Evolutionary conservation across 1,140 invertebrate genomes (phyloP).

Genomic region (Drosophila kepulauana): DNA sequence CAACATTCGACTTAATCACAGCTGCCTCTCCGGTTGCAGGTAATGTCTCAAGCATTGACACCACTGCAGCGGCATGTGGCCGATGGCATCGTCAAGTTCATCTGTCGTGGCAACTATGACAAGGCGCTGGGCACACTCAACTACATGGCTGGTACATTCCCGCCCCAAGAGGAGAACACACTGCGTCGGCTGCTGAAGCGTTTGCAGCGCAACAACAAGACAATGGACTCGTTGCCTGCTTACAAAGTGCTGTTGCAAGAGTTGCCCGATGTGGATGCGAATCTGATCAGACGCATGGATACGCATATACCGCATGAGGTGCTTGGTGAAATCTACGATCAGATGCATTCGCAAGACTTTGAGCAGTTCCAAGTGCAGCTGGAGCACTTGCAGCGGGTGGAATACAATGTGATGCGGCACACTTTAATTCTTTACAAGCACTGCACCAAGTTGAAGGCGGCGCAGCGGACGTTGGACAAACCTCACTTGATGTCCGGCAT

Average conservation of each 20-base stretch:
- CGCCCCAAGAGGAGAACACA: constrained; percentile 9
- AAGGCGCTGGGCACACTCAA: constrained; percentile 16
- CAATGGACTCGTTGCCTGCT: constrained; percentile 10
- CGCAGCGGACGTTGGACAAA: constrained; percentile 16
- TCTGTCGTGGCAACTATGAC: constrained; percentile 41
- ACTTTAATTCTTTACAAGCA: constrained; percentile 39
- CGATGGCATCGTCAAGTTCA: constrained; percentile 9
- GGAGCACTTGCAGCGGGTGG: constrained; percentile 40
- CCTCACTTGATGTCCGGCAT: background rate
- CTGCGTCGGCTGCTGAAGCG: constrained; percentile 20
- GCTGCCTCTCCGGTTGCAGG: background rate
- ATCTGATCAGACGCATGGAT: constrained; percentile 20
- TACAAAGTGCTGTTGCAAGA: constrained; percentile 18
- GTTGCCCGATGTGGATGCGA: constrained; percentile 18
- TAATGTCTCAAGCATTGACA: constrained; percentile 8
- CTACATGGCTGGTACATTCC: constrained; percentile 2
- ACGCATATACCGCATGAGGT: constrained; percentile 25
- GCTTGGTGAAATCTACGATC: constrained; percentile 33
- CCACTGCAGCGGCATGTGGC: constrained; percentile 20
- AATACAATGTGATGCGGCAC: constrained; percentile 40
- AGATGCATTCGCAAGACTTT: background rate
- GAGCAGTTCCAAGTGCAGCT: constrained; percentile 24
- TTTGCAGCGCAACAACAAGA: constrained; percentile 6
- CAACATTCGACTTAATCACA: background rate
- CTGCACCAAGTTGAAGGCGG: constrained; percentile 31